Percentiles rank a stretch among this genome's conserved stretches.
These are phyloP conservation scores for Anoplolepis gracilipes DNA, from an alignment of 1,140 invertebrate species.

Conservation along the genomic window DNA sequence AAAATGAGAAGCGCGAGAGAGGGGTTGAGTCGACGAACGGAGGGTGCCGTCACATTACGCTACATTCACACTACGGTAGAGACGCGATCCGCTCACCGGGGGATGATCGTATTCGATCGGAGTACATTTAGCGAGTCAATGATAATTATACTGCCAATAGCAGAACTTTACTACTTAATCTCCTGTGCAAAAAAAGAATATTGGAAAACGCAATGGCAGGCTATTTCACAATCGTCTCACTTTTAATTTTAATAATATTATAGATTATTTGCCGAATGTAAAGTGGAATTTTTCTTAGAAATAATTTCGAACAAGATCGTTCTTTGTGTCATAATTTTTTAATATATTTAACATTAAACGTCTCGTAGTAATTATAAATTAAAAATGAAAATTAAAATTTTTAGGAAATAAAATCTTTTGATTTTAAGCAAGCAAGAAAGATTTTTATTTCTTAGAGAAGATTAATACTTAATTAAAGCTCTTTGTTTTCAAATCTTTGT, in stretches of 20 bases:
- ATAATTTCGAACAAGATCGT: neutral
- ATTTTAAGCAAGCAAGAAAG: neutral
- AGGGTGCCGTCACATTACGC: slow-evolving; percentile 4
- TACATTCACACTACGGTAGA: slow-evolving; percentile 11
- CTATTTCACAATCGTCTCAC: neutral
- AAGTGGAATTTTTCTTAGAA: neutral
- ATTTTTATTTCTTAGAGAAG: neutral
- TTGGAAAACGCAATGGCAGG: too few relatives aligned
- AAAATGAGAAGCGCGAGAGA: slow-evolving; percentile 41
- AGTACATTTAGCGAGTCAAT: slow-evolving; percentile 29
- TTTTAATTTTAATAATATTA: neutral
- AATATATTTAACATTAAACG: neutral
- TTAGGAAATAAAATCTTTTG: neutral
- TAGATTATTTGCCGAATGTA: neutral
- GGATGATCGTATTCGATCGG: slow-evolving; percentile 35
- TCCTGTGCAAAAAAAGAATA: neutral
- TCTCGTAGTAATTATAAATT: neutral
- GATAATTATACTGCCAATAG: slow-evolving; percentile 22
- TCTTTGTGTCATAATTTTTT: neutral
- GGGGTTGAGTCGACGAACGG: neutral
- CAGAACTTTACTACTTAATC: neutral
- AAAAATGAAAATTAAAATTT: slow-evolving; percentile 5
- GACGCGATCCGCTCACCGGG: neutral
- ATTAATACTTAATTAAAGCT: neutral
- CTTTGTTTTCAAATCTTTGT: neutral